phyloP scores from a whole-genome alignment of 37 sponge, comb jelly and placozoan species.

The Corticium candelabrum region DNA sequence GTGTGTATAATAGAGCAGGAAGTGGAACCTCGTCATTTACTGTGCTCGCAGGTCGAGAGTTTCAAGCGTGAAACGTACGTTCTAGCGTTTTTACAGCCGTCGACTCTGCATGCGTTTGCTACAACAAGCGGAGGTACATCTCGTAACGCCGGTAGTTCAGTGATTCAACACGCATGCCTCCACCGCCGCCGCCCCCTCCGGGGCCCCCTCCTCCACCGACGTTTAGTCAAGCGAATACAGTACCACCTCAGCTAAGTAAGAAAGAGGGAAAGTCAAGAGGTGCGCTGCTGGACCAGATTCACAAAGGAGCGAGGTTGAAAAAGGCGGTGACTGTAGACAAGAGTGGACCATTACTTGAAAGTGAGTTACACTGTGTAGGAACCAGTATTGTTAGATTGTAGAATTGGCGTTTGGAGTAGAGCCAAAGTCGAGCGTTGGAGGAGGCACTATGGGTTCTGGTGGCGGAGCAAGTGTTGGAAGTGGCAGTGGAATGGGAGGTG shows the following conservation, averaged over 20 bases:
- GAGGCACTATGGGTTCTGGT: slow-evolving; percentile 6
- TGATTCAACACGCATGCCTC: too few relatives aligned
- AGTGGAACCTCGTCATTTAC: too few relatives aligned
- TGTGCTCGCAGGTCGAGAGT: too few relatives aligned
- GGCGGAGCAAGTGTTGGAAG: slow-evolving; percentile 19
- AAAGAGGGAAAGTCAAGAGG: slow-evolving; percentile 50
- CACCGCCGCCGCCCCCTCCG: slow-evolving; percentile 2
- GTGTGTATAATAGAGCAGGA: too few relatives aligned
- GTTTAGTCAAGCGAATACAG: slow-evolving; percentile 38
- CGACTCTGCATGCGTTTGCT: too few relatives aligned
- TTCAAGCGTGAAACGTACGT: too few relatives aligned
- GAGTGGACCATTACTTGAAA: slow-evolving; percentile 47
- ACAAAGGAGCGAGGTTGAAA: slow-evolving; percentile 66
- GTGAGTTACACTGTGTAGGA: slow-evolving; percentile 11
- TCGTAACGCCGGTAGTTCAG: too few relatives aligned
- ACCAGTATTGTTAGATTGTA: too few relatives aligned
- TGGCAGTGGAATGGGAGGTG: slow-evolving; percentile 33
- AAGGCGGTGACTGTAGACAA: slow-evolving; percentile 72
- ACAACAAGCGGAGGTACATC: too few relatives aligned
- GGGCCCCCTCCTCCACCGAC: slow-evolving; percentile 11
- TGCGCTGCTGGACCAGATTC: slow-evolving; percentile 53
- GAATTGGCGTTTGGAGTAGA: background rate
- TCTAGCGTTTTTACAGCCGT: too few relatives aligned
- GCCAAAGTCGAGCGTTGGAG: slow-evolving; percentile 24
- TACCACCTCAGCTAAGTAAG: slow-evolving; percentile 50